A percentile compares a stretch with the other conserved stretches of the same genome.
Evolutionary conservation across 2,113 vertebrate species (phyloP).

Genomic region (Eidolon helvum): DNA sequence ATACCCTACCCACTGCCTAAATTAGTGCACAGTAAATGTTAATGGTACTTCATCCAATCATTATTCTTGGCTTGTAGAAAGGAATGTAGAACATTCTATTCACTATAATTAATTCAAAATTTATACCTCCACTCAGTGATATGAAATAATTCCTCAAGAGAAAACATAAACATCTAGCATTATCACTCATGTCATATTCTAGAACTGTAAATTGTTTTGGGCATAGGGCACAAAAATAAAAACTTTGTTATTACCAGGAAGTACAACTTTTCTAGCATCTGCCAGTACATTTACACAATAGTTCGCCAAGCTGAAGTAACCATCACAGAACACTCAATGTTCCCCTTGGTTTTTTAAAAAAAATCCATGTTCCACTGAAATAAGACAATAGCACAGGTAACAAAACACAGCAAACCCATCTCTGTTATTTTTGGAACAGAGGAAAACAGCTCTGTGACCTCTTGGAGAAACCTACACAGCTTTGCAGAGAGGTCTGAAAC

Average conservation of each 20-base stretch:
- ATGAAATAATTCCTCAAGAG: slow-evolving; percentile 4
- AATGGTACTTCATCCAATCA: slow-evolving; percentile 36
- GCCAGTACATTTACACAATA: slow-evolving; percentile 54
- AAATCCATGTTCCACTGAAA: slow-evolving; percentile 42
- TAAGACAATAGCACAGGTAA: slow-evolving; percentile 48
- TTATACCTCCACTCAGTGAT: slow-evolving; percentile 34
- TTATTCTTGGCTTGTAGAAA: slow-evolving; percentile 38
- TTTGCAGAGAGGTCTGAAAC: neutral
- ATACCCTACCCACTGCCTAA: slow-evolving; percentile 25
- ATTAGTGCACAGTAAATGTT: slow-evolving; percentile 45
- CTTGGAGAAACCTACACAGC: neutral
- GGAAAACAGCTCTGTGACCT: neutral
- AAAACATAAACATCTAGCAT: slow-evolving; percentile 22
- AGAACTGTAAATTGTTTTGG: slow-evolving; percentile 29
- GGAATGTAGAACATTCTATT: slow-evolving; percentile 5
- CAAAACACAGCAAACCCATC: slow-evolving; percentile 25
- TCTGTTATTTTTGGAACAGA: neutral
- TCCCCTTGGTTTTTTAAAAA: neutral
- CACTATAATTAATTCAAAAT: slow-evolving; percentile 42
- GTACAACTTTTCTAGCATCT: neutral
- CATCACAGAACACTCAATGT: slow-evolving; percentile 17
- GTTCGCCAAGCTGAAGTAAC: slow-evolving; percentile 40
- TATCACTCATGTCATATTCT: slow-evolving; percentile 29
- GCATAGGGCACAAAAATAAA: slow-evolving; percentile 30
- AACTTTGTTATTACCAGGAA: slow-evolving; percentile 57